These are phyloP conservation scores for Amiota minor DNA, from an alignment of 2,888 invertebrate species.

Conservation along the genomic window DNA sequence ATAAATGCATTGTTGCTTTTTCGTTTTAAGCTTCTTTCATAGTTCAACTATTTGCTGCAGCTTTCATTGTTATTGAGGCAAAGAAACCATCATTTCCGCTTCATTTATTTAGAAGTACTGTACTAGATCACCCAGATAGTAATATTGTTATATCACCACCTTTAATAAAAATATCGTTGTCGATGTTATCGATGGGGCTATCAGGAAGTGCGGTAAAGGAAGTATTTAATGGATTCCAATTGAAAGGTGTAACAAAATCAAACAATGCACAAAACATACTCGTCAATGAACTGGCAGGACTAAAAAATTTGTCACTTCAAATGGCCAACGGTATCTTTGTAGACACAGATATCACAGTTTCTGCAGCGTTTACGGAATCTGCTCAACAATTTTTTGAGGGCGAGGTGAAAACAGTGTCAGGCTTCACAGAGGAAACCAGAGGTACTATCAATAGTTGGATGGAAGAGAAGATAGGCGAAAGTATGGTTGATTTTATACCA, in stretches of 20 bases:
- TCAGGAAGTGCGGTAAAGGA: background rate
- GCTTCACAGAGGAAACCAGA: too few relatives aligned
- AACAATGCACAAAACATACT: background rate
- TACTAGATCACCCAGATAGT: background rate
- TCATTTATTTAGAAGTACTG: background rate
- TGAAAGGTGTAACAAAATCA: background rate
- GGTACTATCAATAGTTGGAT: too few relatives aligned
- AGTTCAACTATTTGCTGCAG: background rate
- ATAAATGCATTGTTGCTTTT: too few relatives aligned
- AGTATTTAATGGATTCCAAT: background rate
- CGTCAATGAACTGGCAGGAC: background rate
- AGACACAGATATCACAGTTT: background rate
- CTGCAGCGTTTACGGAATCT: background rate
- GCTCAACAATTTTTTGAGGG: background rate
- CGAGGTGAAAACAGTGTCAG: too few relatives aligned
- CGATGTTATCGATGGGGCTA: background rate
- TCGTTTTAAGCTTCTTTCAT: too few relatives aligned
- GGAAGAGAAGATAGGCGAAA: too few relatives aligned
- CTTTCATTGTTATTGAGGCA: background rate
- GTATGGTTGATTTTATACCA: too few relatives aligned
- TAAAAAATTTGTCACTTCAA: background rate
- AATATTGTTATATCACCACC: background rate
- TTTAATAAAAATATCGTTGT: background rate
- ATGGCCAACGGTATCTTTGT: background rate
- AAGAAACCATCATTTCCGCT: background rate